These are phyloP conservation scores for Drosophila cardini DNA, from an alignment of 1,140 invertebrate genomes.

Conservation along the genomic window DNA sequence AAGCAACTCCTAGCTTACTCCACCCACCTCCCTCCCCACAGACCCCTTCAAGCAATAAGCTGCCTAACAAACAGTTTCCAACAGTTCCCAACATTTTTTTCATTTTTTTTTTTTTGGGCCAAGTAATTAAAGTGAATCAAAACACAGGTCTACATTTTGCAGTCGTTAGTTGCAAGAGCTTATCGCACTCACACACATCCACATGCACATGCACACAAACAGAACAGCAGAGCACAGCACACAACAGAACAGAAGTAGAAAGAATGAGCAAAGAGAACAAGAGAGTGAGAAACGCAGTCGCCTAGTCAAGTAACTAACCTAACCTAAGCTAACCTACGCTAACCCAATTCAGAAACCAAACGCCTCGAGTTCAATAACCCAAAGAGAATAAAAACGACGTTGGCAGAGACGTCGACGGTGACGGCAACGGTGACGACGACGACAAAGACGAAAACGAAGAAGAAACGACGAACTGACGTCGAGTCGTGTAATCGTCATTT, in stretches of 20 bases:
- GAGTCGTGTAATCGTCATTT: slow-evolving; percentile 32
- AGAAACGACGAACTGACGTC: slow-evolving; percentile 10
- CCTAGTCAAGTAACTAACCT: slow-evolving; percentile 60
- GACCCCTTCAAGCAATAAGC: neutral
- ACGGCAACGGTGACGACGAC: slow-evolving; percentile 9
- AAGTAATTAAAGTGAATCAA: slow-evolving; percentile 69
- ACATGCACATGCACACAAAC: too few species aligned
- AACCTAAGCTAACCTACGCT: slow-evolving; percentile 71
- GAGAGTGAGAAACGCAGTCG: slow-evolving; percentile 14
- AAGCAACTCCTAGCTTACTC: neutral
- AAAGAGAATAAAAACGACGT: slow-evolving; percentile 29
- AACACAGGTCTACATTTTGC: slow-evolving; percentile 28
- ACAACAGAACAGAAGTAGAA: slow-evolving; percentile 8
- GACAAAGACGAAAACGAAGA: slow-evolving; percentile 2
- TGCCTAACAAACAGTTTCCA: neutral
- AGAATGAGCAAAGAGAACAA: neutral
- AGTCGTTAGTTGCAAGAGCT: slow-evolving; percentile 69
- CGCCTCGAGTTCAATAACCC: slow-evolving; percentile 68
- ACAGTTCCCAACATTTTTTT: neutral
- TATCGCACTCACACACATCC: slow-evolving; percentile 48
- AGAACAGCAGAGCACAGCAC: slow-evolving; percentile 7
- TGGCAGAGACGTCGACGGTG: slow-evolving; percentile 11
- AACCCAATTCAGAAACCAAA: slow-evolving; percentile 66
- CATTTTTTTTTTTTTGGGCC: slow-evolving; percentile 4
- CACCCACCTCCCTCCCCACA: too few species aligned